Conservation (phyloP, 2,113 vertebrate species). For the Ceyx melanurus region DNA sequence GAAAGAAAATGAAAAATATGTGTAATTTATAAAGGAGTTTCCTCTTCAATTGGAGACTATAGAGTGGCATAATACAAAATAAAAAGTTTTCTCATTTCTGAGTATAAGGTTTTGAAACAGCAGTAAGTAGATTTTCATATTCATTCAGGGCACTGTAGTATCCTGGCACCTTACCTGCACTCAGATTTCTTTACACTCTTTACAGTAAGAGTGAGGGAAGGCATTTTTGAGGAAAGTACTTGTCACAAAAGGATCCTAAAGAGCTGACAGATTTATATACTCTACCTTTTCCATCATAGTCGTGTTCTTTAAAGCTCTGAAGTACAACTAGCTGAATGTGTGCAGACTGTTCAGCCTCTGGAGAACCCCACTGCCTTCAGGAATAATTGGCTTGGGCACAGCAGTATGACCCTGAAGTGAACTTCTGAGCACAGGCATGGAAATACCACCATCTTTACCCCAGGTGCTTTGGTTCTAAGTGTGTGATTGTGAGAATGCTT, state of each 20-base stretch:
- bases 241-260: background rate
- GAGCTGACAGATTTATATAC: background rate
- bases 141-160: background rate
- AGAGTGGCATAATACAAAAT: background rate
- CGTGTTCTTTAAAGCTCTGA: background rate
- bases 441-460: background rate
- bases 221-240: background rate
- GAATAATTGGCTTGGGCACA: background rate
- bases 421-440: background rate
- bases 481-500: background rate
- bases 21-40: background rate
- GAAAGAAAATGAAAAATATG: background rate
- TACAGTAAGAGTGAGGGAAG: background rate
- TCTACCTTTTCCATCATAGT: background rate
- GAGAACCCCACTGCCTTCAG: background rate
- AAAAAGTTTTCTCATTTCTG: background rate
- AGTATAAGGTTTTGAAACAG: background rate
- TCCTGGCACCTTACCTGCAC: background rate
- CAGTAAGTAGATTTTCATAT: background rate
- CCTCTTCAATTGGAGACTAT: background rate
- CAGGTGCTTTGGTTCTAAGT: background rate
- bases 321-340: background rate
- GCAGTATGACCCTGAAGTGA: background rate
- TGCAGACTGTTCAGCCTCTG: background rate
- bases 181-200: background rate